Base-by-base conservation (phyloP, 2,797 vertebrate species). In the Cynopterus sphinx region DNA sequence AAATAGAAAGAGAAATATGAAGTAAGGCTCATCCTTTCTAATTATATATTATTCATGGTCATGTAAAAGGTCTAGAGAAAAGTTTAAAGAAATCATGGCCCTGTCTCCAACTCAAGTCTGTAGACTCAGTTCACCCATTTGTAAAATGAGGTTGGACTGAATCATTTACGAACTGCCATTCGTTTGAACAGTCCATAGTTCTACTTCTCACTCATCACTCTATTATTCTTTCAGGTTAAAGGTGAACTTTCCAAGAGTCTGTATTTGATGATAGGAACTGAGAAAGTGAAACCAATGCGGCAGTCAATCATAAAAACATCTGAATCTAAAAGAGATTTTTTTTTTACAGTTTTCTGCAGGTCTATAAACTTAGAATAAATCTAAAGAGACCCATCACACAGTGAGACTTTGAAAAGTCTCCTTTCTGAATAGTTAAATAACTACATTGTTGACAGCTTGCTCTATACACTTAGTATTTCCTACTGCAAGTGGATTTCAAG, bases 341-440 rank as follows among this genome's bases (percentile, higher is more conserved):
- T 16, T 73, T 11, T 77, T 57, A 28, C 0, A 81, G 22, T 78
- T 82, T 95, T 65, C 28, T 74, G 0, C 2, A 89, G 16, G 28
- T 55, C 26, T 89, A 5, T 43, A 74, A 83, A 87, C 16, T 51
- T 57, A 89, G 95, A 89, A 92, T 31, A 70, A 87, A 73, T 74
- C 28, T 89, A 28, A 93, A 86, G 74, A 9, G 51, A 73, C 12
- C 26, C 87, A 63, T 22, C 65, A 46, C 73, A 77, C 12, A 71
- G 46, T 77, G 61, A 26, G 65, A 36, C 17, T 89, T n/a, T 33
- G 41, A 87, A 84, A 85, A 33, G 3, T 51, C 9, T 83, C 53
- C 68, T 90, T 78, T 91, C 24, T 67, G 36, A 79, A 65, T 43
- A 79, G 87, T 49, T 88, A 77, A 92, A 16, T 67, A 67, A 75